phyloP scores from a whole-genome alignment of 2,797 vertebrate genomes.

The Tragelaphus oryx region DNA sequence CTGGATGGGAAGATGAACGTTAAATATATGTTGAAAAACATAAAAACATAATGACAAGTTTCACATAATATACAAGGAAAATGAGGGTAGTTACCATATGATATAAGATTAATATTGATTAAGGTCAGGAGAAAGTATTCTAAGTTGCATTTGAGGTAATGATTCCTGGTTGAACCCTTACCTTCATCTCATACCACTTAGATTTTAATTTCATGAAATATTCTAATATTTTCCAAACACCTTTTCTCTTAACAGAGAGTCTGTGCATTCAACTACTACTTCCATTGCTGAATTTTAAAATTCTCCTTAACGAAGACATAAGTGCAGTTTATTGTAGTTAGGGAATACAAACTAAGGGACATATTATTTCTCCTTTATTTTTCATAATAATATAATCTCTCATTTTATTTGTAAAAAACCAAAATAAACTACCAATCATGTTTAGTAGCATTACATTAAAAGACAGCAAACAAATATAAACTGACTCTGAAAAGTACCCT shows the following conservation, averaged over 20 bases:
- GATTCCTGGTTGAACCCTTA: not conserved
- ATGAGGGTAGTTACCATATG: not conserved
- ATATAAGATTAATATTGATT: not conserved
- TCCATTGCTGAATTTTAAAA: not conserved
- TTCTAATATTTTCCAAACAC: not conserved
- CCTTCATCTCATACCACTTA: not conserved
- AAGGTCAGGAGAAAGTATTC: not conserved
- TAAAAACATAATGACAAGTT: not conserved
- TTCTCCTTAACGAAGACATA: not conserved
- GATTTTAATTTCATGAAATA: not conserved
- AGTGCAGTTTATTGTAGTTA: not conserved
- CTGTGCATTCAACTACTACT: not conserved
- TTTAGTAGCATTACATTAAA: slow-evolving; percentile 77
- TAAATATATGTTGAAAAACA: not conserved
- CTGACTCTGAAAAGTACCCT: slow-evolving; percentile 68
- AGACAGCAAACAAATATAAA: slow-evolving; percentile 70
- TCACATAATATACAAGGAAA: not conserved
- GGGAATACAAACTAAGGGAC: not conserved
- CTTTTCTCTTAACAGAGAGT: not conserved
- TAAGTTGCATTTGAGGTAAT: not conserved
- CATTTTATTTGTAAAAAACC: slow-evolving; percentile 76
- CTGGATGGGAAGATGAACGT: not conserved
- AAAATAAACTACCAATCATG: slow-evolving; percentile 66
- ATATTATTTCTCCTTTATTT: slow-evolving; percentile 74
- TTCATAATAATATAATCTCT: slow-evolving; percentile 78